Base-by-base conservation (phyloP, 2,797 vertebrate species). In the Manis crassicaudata region DNA sequence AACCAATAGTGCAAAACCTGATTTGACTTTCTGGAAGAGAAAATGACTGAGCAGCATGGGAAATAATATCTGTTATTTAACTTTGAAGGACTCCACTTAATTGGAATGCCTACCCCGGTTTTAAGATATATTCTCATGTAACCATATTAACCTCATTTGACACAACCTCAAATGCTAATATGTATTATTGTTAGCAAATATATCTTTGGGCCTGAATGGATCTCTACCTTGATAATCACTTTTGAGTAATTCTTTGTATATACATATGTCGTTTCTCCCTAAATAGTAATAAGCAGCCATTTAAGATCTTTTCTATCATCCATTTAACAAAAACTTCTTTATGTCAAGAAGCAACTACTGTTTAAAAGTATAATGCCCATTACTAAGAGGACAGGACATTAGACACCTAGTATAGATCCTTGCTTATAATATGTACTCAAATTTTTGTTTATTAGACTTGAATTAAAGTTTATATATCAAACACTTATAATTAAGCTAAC, bases 1-100 rank as follows among this genome's bases (percentile, higher is more conserved):
- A 98, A 99, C 99, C 98, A 98, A 98, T 97, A 94, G 93, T 95
- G 97, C 96, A 98, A 98, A 98, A 94, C 43, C 68, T 87, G 98
- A 92, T 98, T 98, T 98, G 98, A 98, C 90, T 95, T 98, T 97
- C 96, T 97, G 97, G 54, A 85, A 25, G 95, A 95, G 93, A 95
- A 97, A 90, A 92, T 97, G 98, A 98, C 97, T 98, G 97, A 99
- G 97, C 98, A 4, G 82, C 98, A 99, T 98, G 98, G 95, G 97
- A 97, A 98, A 98, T 97, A 98, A 98, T 98, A 97, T 91, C 97
- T 88, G 95, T 97, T 97, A 97, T 98, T 98, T 95, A 97, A 96
- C 96, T 89, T 96, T 98, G 73, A 92, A 98, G 95, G 98, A 98
- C 98, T 98, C 97, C 93, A 98, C 98, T 97, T 96, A 86, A 97